A percentile compares a stretch with the other conserved stretches of the same genome.
Evolutionary conservation across 2,797 vertebrate species (phyloP).

Genomic region (Furcifer pardalis): DNA sequence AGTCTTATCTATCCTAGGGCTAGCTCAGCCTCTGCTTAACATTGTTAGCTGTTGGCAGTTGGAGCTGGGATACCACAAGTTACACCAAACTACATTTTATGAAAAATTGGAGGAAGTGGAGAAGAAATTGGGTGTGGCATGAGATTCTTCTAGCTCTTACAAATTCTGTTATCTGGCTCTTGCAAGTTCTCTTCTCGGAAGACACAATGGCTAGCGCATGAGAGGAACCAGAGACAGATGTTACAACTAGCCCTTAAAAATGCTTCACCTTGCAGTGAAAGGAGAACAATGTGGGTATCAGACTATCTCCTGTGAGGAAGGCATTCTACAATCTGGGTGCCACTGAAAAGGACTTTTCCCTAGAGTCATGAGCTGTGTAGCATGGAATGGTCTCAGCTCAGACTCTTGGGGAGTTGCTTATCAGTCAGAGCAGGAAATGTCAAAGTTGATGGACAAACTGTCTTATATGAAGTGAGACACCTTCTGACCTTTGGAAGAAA

Average conservation of each 20-base stretch:
- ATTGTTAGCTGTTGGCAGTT: neutral
- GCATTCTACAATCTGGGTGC: neutral
- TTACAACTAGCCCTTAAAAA: neutral
- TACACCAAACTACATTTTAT: too few species aligned
- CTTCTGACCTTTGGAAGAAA: too few species aligned
- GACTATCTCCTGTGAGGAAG: neutral
- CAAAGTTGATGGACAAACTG: too few species aligned
- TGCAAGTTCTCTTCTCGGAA: neutral
- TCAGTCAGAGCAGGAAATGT: neutral
- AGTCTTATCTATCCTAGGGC: too few species aligned
- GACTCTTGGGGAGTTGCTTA: neutral
- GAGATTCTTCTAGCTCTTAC: neutral
- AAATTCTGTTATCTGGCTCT: neutral
- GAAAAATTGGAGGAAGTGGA: neutral
- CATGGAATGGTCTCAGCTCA: neutral
- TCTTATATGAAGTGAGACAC: too few species aligned
- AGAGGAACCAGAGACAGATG: neutral
- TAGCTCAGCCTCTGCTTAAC: neutral
- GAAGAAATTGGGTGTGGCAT: neutral
- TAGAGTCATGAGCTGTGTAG: neutral
- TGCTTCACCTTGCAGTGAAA: neutral
- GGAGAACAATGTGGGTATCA: neutral
- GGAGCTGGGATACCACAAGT: neutral
- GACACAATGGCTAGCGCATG: neutral
- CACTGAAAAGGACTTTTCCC: neutral